Evolutionary conservation across 2,113 vertebrate species (phyloP).

Genomic region (Psophia crepitans): DNA sequence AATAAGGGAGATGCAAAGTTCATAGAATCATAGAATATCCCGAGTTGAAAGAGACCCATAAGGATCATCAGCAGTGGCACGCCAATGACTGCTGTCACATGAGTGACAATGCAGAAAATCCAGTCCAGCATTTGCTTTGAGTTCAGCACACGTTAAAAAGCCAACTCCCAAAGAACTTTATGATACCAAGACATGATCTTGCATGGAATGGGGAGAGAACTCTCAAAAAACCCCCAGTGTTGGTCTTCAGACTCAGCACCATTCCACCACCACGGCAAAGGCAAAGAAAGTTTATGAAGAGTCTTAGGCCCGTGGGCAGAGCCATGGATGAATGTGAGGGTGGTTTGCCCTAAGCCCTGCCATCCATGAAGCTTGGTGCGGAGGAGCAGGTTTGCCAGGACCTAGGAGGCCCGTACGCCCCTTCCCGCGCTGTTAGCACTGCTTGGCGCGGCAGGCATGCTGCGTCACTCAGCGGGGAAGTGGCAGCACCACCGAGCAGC

Average conservation of each 20-base stretch:
- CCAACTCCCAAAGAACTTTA: background rate
- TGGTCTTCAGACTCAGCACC: background rate
- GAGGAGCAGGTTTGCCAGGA: background rate
- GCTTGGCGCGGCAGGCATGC: rapidly evolving
- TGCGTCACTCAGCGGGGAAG: background rate
- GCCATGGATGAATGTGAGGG: background rate
- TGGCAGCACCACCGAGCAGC: background rate
- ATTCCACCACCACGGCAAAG: background rate
- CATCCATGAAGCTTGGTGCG: rapidly evolving
- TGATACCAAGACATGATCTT: background rate
- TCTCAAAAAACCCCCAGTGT: background rate
- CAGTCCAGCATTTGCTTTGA: background rate
- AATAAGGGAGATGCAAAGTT: background rate
- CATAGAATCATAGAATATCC: too few relatives aligned
- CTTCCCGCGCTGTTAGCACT: background rate
- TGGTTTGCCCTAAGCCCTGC: background rate
- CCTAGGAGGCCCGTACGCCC: rapidly evolving
- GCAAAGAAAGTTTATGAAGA: background rate
- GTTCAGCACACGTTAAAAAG: background rate
- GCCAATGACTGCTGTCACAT: background rate
- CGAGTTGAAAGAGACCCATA: too few relatives aligned
- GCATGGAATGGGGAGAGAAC: background rate
- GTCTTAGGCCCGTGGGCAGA: background rate
- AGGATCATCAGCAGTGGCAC: too few relatives aligned
- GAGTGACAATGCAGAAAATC: background rate